Evolutionary conservation across 2,888 invertebrate genomes (phyloP).

Genomic region (Cerastis rubricosa): DNA sequence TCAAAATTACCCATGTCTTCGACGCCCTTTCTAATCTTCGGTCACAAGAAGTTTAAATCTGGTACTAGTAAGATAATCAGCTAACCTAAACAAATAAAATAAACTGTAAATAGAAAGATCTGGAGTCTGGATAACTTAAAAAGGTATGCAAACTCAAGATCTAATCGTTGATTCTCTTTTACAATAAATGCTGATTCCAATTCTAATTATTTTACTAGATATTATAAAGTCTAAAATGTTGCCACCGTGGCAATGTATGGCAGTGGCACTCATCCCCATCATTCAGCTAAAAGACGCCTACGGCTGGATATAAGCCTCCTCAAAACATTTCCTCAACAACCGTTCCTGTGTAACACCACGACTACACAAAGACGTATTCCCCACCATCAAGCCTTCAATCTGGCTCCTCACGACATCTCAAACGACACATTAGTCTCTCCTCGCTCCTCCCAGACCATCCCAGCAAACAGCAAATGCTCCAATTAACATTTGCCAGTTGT

Average conservation of each 20-base stretch:
- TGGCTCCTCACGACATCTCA: conserved; percentile 32
- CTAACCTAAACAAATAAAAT: neutral
- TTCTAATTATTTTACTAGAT: neutral
- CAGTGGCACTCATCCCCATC: neutral
- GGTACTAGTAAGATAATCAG: neutral
- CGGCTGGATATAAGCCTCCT: neutral
- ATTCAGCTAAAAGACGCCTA: neutral
- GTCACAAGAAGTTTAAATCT: neutral
- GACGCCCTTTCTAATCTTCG: neutral
- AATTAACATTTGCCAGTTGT: conserved; percentile 70
- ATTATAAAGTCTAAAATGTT: neutral
- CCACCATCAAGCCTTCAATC: conserved; percentile 19
- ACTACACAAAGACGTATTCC: neutral
- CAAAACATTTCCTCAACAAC: neutral
- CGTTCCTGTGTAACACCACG: neutral
- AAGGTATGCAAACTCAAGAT: neutral
- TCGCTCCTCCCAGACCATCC: conserved; percentile 44
- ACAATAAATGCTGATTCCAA: neutral
- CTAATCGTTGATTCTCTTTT: neutral
- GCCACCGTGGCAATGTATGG: neutral
- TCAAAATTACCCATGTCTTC: neutral
- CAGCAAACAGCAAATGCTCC: conserved; percentile 60
- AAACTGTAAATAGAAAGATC: too few species aligned
- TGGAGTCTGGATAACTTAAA: too few species aligned
- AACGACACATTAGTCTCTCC: conserved; percentile 39